Evolutionary conservation across 2,113 vertebrate genomes (phyloP).

Genomic region (Thomomys bottae): DNA sequence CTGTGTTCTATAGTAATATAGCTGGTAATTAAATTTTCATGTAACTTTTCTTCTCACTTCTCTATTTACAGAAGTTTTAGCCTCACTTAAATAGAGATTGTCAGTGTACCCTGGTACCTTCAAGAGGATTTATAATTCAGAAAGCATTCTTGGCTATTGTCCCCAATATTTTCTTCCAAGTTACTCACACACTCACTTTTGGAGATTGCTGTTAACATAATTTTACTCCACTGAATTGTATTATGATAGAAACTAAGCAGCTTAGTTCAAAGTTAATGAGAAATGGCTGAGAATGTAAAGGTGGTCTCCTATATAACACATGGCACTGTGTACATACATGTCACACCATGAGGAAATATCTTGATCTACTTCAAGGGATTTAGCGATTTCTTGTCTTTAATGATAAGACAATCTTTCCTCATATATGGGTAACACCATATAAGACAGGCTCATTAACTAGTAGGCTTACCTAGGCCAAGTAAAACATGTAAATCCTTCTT

Average conservation of each 20-base stretch:
- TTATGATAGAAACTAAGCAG: not conserved
- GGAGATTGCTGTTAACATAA: constrained; percentile 8
- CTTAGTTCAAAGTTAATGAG: constrained; percentile 20
- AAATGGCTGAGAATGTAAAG: constrained; percentile 24
- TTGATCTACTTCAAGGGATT: constrained; percentile 4
- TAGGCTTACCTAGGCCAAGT: not conserved
- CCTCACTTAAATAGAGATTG: not conserved
- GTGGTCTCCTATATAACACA: not conserved
- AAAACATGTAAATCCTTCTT: not conserved
- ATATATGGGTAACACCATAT: not conserved
- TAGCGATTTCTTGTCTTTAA: constrained; percentile 6
- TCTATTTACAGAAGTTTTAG: not conserved
- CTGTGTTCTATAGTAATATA: not conserved
- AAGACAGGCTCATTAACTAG: not conserved
- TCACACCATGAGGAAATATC: constrained; percentile 29
- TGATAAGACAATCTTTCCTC: not conserved
- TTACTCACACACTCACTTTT: not conserved
- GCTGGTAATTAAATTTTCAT: constrained; percentile 31
- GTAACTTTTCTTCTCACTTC: not conserved
- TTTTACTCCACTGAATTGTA: constrained; percentile 19
- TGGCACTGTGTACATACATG: not conserved
- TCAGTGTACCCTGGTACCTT: not conserved
- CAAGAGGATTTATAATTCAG: not conserved
- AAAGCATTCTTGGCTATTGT: not conserved
- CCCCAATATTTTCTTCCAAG: constrained; percentile 24